phyloP scores from a whole-genome alignment of 2,888 invertebrate genomes.

The Hydroisotoma schaefferi region DNA sequence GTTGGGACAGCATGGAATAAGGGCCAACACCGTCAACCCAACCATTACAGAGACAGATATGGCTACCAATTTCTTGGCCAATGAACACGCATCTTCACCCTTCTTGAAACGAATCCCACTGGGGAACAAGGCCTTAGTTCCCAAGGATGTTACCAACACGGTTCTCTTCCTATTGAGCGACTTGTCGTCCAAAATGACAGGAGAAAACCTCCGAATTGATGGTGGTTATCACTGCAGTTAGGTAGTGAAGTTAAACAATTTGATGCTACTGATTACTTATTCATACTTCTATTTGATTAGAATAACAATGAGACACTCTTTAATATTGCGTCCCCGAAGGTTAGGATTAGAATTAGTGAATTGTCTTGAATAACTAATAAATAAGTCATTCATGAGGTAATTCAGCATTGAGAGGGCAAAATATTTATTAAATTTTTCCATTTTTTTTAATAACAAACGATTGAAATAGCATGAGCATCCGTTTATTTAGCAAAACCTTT shows the following conservation, averaged over 20 bases:
- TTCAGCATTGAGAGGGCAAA: no score
- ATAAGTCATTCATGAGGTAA: no score
- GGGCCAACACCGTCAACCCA: slow-evolving; percentile 87
- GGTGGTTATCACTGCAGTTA: slow-evolving; percentile 61
- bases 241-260: no score
- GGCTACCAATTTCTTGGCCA: slow-evolving; percentile 9
- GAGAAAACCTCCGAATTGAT: slow-evolving; percentile 73
- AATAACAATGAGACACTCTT: no score
- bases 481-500: neutral
- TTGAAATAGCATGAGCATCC: neutral
- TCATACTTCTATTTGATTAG: no score
- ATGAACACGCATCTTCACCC: slow-evolving; percentile 11
- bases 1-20: slow-evolving; percentile 65
- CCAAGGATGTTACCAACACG: slow-evolving; percentile 74
- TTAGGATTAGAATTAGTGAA: no score
- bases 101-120: slow-evolving; percentile 29
- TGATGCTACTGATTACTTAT: no score
- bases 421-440: neutral
- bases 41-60: slow-evolving; percentile 69
- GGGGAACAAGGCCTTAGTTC: slow-evolving; percentile 61
- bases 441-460: neutral
- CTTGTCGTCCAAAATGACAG: slow-evolving; percentile 75
- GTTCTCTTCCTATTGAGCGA: slow-evolving; percentile 77
- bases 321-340: no score
- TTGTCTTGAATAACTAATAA: no score